Conservation (phyloP, 2,113 vertebrate species). For the Saiga tatarica region DNA sequence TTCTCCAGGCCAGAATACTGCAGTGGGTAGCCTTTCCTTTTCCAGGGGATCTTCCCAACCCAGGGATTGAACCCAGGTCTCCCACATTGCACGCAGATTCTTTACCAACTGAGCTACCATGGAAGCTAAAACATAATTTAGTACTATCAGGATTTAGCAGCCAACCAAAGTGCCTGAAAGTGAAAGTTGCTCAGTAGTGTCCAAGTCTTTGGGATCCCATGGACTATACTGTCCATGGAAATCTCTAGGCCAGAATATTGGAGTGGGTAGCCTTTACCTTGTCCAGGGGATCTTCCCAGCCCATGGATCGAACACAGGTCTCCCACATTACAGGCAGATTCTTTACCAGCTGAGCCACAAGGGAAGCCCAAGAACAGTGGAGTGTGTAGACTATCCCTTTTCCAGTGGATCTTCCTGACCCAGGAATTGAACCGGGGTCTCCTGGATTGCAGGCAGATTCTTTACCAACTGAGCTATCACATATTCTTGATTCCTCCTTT, state of each 20-base stretch:
- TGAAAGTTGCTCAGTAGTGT: neutral
- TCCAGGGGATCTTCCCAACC: neutral
- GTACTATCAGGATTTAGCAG: neutral
- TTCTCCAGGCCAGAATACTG: neutral
- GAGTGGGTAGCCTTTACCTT: neutral
- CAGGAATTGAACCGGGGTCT: neutral
- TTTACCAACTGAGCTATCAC: neutral
- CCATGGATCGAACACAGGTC: neutral
- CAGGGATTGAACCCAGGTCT: neutral
- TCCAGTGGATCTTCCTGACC: neutral
- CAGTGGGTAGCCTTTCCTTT: neutral
- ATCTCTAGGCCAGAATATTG: neutral
- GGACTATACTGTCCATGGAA: neutral
- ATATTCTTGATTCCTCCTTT: neutral
- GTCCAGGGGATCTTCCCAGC: neutral
- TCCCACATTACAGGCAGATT: neutral
- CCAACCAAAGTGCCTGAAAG: neutral
- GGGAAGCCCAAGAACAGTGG: neutral
- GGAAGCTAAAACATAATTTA: neutral
- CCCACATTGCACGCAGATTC: rapidly evolving
- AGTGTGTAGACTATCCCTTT: neutral
- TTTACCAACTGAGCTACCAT: neutral
- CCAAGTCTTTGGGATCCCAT: neutral
- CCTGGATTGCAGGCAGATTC: neutral
- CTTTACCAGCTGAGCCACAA: neutral